Evolutionary conservation across 1,140 invertebrate species (phyloP).

Genomic region (Zaprionus taronus): DNA sequence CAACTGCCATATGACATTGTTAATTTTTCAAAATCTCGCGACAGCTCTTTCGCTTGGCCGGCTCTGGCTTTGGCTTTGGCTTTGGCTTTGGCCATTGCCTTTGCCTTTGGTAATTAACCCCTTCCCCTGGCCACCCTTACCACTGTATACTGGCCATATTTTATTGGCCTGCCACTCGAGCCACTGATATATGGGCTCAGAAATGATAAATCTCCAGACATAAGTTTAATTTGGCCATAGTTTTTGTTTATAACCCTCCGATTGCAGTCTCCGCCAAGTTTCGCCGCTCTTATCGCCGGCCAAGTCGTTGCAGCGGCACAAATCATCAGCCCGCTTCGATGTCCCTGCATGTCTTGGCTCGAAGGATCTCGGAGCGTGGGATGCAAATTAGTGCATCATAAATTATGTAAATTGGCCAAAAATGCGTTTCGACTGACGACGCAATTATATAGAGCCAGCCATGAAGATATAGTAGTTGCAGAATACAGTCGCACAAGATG

Average conservation of each 20-base stretch:
- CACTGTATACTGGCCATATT: conserved; percentile 65
- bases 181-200: conserved; percentile 62
- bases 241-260: conserved; percentile 24
- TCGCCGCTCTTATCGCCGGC: conserved; percentile 30
- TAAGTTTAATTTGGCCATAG: conserved; percentile 59
- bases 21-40: conserved; percentile 80
- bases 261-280: conserved; percentile 47
- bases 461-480: conserved; percentile 11
- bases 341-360: conserved; percentile 60
- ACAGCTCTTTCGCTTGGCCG: conserved; percentile 61
- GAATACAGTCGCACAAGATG: not conserved
- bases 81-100: not conserved
- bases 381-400: conserved; percentile 55
- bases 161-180: conserved; percentile 74
- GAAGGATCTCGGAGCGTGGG: conserved; percentile 30
- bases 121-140: conserved; percentile 49
- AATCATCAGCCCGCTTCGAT: conserved; percentile 62
- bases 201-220: conserved; percentile 72
- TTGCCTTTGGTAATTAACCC: conserved; percentile 66
- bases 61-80: conserved; percentile 17
- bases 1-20: conserved; percentile 46
- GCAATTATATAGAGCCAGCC: conserved; percentile 56
- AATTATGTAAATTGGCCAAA: conserved; percentile 67
- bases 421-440: conserved; percentile 59
- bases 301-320: conserved; percentile 56